Evolutionary conservation across 2,113 vertebrate genomes (phyloP).

Genomic region (Centropristis striata): DNA sequence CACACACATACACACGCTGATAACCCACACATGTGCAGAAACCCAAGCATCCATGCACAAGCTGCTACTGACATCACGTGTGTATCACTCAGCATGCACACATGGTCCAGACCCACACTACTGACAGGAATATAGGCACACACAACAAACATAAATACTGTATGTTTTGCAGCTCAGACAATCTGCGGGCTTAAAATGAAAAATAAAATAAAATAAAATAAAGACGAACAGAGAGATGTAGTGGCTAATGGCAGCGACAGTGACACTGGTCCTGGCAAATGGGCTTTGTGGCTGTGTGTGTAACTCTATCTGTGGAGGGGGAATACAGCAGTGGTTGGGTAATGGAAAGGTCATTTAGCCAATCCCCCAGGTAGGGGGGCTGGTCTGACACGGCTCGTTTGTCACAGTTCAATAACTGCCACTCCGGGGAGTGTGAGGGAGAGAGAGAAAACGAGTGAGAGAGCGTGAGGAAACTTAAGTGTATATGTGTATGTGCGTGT

Average conservation of each 20-base stretch:
- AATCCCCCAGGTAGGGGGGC: constrained; percentile 82
- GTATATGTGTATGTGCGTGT: constrained; percentile 35
- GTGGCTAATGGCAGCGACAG: constrained; percentile 46
- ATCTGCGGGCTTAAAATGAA: not conserved
- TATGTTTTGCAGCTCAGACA: not conserved
- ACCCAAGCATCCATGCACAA: constrained; percentile 3
- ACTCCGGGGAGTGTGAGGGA: constrained; percentile 77
- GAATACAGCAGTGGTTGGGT: constrained; percentile 82
- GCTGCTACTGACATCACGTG: constrained; percentile 27
- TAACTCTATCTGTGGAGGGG: constrained; percentile 80
- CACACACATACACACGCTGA: constrained; percentile 35
- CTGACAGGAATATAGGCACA: not conserved
- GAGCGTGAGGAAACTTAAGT: constrained; percentile 35
- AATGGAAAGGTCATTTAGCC: constrained; percentile 87
- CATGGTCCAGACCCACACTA: not conserved
- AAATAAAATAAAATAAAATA: constrained; percentile 6
- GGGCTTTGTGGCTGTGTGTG: constrained; percentile 69
- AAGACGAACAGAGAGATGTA: constrained; percentile 40
- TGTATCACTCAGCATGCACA: not conserved
- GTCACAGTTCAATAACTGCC: constrained; percentile 87
- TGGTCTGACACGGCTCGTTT: constrained; percentile 85
- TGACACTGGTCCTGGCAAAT: constrained; percentile 74
- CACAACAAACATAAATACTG: constrained; percentile 13
- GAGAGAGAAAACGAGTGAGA: constrained; percentile 59
- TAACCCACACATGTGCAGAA: constrained; percentile 10